Conservation (phyloP, 2,113 vertebrate species). For the Echinops telfairi region DNA sequence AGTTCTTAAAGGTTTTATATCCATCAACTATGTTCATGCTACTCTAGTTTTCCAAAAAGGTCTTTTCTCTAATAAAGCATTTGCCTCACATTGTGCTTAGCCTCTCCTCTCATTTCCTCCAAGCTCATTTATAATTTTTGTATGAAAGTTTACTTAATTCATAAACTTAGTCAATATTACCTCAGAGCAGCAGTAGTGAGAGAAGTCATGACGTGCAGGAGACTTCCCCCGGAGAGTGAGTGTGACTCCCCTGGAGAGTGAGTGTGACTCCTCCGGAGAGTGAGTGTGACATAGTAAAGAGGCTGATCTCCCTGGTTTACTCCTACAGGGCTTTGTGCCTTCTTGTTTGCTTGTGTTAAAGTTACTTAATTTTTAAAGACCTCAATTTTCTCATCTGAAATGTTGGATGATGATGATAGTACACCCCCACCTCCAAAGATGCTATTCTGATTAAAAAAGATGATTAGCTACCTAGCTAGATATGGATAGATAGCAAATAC, state of each 20-base stretch:
- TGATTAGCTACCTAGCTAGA: background rate
- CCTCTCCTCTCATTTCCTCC: background rate
- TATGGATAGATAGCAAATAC: background rate
- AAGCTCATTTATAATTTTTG: slow-evolving; percentile 6
- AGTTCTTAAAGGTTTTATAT: background rate
- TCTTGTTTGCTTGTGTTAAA: background rate
- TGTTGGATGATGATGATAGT: background rate
- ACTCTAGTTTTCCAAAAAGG: background rate
- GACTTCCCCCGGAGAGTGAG: too few species aligned
- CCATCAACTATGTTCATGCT: background rate
- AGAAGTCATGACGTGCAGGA: background rate
- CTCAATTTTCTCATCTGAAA: background rate
- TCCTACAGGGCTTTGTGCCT: background rate
- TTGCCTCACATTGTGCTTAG: background rate
- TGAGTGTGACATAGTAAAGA: too few species aligned
- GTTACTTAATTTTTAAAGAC: background rate
- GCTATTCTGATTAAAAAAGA: background rate
- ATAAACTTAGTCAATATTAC: background rate
- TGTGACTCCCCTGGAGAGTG: too few species aligned
- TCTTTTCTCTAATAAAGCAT: background rate
- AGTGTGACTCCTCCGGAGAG: too few species aligned
- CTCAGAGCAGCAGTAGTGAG: background rate
- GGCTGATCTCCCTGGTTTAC: background rate
- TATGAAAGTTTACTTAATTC: background rate
- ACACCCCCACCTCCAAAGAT: background rate